Base-by-base conservation (phyloP, 2,888 invertebrate genomes). In the Hirtodrosophila cameraria region DNA sequence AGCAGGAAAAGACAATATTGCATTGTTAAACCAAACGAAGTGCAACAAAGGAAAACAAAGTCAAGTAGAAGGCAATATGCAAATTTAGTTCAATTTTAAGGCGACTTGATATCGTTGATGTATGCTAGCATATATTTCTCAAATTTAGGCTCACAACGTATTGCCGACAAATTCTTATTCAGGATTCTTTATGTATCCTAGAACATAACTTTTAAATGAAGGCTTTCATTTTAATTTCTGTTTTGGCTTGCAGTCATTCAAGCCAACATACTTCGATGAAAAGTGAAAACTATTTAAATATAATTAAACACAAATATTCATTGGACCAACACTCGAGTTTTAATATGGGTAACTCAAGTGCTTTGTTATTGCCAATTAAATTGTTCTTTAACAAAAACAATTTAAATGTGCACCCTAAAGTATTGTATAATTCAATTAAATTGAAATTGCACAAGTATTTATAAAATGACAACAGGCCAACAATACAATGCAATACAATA, bases 1-100 rank as follows among this genome's bases (percentile, higher is more conserved):
- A 55, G 15, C 13, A 28, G 9, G 8, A 45, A 23, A 54, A 52
- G 42, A 53, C 57, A 58, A 76, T 76, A 76, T 61, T 27, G 46
- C 41, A 42, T 35, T 36, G 73, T 48, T 7, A 18, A 30, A 6
- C 8, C 16, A 38, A 50, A 11, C 31, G 18, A 41, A 27, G 28
- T 30, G 27, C 42, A 20, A 5, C 11, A 13, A 52, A 46, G 28
- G 28, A 12, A 30, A 54, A 67, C 54, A 42, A 55, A 12, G 6
- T 3, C 13, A 6, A 3, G n/a, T 2, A 16, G 11, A n/a, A 3
- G 15, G n/a, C 27, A 39, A 60, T 42, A 53, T 53, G 61, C 46
- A 48, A 64, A 64, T 63, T 46, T 9, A 23, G n/a, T 16, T 49
- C 18, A 30, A 41, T 52, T 23, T 42, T 30, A 16, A 25, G 9